Evolutionary conservation across 2,113 vertebrate genomes (phyloP).

Genomic region (Glaucomys volans): DNA sequence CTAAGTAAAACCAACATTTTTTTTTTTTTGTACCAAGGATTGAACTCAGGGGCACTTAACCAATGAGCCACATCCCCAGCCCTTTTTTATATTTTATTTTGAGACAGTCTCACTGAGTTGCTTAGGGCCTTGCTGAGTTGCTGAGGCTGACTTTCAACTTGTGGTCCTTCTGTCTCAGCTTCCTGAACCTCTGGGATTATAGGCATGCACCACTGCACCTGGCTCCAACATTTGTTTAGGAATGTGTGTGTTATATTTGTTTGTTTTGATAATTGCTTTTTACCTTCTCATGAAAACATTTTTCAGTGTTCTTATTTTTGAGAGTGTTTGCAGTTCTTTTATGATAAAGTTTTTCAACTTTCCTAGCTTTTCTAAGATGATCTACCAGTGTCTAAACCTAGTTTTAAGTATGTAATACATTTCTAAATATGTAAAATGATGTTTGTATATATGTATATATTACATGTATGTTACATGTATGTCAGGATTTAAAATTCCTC

Average conservation of each 20-base stretch:
- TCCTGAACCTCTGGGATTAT: too few relatives aligned
- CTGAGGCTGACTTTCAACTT: too few relatives aligned
- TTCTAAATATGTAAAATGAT: slow-evolving; percentile 47
- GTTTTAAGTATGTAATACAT: not conserved
- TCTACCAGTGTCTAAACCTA: not conserved
- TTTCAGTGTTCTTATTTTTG: slow-evolving; percentile 46
- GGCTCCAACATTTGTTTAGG: not conserved
- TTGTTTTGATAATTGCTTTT: slow-evolving; percentile 49
- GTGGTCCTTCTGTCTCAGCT: too few relatives aligned
- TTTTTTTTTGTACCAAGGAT: too few relatives aligned
- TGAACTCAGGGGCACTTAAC: too few relatives aligned
- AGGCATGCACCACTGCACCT: too few relatives aligned
- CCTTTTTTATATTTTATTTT: too few relatives aligned
- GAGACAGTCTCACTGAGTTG: too few relatives aligned
- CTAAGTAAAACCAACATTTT: slow-evolving; percentile 60
- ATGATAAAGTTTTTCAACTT: slow-evolving; percentile 45
- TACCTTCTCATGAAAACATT: slow-evolving; percentile 28
- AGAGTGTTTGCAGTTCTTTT: slow-evolving; percentile 51
- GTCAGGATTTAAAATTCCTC: slow-evolving; percentile 26
- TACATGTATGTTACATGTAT: not conserved
- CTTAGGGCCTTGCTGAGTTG: too few relatives aligned
- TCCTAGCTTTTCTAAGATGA: slow-evolving; percentile 3
- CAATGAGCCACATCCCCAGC: too few relatives aligned
- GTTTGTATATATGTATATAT: not conserved
- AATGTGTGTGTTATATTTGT: not conserved